Evolutionary conservation across 2,113 vertebrate species (phyloP).

Genomic region (Alligator mississippiensis): DNA sequence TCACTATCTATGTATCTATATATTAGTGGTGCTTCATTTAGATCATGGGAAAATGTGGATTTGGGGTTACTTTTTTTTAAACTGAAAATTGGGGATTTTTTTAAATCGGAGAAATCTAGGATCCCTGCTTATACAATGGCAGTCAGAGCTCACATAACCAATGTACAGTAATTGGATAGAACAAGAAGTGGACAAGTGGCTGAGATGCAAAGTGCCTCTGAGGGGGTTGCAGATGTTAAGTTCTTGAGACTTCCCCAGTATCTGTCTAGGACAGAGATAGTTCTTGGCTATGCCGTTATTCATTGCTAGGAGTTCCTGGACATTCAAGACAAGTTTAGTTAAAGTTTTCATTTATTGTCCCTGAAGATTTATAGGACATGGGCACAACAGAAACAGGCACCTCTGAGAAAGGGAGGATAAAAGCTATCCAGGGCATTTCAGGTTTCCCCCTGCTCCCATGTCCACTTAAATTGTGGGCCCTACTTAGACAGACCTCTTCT

Average conservation of each 20-base stretch:
- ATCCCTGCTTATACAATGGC: no score
- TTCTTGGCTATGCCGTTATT: no score
- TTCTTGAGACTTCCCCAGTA: not conserved
- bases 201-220: not conserved
- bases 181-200: not conserved
- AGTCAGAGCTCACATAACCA: not conserved
- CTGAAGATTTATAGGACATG: not conserved
- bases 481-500: not conserved
- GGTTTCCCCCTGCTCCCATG: not conserved
- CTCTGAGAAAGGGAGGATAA: not conserved
- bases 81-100: no score
- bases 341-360: not conserved
- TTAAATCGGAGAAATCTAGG: no score
- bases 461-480: not conserved
- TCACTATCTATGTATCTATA: no score
- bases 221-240: not conserved
- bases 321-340: not conserved
- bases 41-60: no score
- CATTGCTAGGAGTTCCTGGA: not conserved
- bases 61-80: no score
- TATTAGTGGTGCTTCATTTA: no score
- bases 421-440: not conserved
- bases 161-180: not conserved
- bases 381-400: not conserved
- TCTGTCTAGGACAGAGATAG: no score